A percentile compares a stretch with the other conserved stretches of the same genome.
Evolutionary conservation across 2,797 vertebrate genomes (phyloP).

Genomic region (Pseudochromis fuscus): DNA sequence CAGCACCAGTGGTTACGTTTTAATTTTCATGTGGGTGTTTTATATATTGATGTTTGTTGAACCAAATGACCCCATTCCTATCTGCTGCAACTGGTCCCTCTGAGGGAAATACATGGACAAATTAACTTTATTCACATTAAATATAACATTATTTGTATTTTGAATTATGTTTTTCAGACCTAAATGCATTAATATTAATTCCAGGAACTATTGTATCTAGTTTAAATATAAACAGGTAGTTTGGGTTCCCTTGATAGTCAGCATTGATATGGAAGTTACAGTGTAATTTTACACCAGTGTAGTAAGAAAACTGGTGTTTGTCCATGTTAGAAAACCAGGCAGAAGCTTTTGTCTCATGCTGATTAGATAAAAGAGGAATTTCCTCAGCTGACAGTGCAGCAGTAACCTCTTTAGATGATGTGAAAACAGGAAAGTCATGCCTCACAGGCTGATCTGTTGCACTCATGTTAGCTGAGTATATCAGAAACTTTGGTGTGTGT

Average conservation of each 20-base stretch:
- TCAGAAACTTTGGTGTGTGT: not conserved
- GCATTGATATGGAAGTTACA: not conserved
- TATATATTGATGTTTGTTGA: slow-evolving; percentile 18
- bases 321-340: not conserved
- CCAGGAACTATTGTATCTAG: not conserved
- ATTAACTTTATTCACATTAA: not conserved
- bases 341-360: slow-evolving; percentile 2
- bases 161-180: not conserved
- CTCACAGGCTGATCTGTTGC: slow-evolving; percentile 3
- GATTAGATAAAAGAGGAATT: slow-evolving; percentile 14
- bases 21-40: slow-evolving; percentile 11
- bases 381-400: not conserved
- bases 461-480: not conserved
- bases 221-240: not conserved
- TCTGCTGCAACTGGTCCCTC: not conserved
- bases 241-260: not conserved
- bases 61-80: slow-evolving; percentile 2
- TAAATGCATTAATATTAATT: not conserved
- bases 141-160: too few species aligned
- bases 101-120: not conserved
- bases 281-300: not conserved
- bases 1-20: slow-evolving; percentile 8
- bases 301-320: not conserved
- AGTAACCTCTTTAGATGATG: not conserved
- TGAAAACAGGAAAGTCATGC: slow-evolving; percentile 12